Percentiles rank a stretch among this genome's conserved stretches.
These are phyloP conservation scores for Lepus americanus DNA, from an alignment of 2,113 vertebrate species.

Conservation along the genomic window DNA sequence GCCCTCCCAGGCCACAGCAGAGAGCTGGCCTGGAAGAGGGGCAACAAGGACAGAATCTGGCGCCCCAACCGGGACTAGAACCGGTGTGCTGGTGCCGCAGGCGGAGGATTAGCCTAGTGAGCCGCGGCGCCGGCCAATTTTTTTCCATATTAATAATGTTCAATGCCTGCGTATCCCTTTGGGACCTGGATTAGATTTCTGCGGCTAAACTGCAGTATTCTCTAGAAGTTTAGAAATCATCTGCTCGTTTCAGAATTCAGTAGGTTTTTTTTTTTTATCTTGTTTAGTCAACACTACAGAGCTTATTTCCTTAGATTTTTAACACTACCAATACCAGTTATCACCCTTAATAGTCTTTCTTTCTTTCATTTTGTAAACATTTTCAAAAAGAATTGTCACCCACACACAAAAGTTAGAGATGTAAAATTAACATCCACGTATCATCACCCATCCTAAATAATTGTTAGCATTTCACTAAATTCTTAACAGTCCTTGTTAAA, in stretches of 20 bases:
- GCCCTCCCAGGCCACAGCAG: too few species aligned
- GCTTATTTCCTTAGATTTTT: neutral
- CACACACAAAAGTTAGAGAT: neutral
- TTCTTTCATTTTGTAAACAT: neutral
- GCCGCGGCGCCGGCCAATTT: too few species aligned
- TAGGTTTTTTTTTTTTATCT: neutral
- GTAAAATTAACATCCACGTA: neutral
- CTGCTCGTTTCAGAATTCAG: neutral
- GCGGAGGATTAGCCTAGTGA: too few species aligned
- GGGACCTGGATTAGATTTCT: neutral
- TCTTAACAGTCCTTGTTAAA: neutral
- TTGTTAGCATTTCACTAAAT: neutral
- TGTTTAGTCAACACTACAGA: neutral
- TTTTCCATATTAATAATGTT: neutral
- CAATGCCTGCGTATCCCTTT: neutral
- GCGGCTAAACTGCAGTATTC: neutral
- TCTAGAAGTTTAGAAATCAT: neutral
- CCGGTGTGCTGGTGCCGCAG: too few species aligned
- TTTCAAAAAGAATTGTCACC: neutral
- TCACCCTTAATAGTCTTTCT: neutral
- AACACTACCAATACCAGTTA: neutral
- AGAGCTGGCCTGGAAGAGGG: too few species aligned
- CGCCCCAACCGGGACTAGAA: too few species aligned
- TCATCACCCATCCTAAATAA: neutral
- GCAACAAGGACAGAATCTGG: too few species aligned